Evolutionary conservation across 2,888 invertebrate species (phyloP).

Genomic region (Ochropleura leucogaster): DNA sequence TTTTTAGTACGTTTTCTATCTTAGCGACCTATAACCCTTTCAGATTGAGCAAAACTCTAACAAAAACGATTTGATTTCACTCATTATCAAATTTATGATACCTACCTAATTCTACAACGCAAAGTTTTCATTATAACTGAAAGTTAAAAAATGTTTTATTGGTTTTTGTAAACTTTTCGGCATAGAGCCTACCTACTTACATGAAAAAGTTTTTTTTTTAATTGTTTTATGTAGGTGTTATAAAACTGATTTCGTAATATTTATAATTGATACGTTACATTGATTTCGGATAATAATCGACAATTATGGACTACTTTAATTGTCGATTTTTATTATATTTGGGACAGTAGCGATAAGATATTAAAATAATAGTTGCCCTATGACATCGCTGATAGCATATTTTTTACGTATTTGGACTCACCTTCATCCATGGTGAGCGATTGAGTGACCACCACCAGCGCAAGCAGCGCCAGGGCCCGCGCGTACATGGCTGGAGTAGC

Average conservation of each 20-base stretch:
- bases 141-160: background rate
- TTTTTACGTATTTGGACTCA: conserved; percentile 70
- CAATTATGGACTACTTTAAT: background rate
- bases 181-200: background rate
- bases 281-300: background rate
- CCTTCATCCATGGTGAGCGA: conserved; percentile 90
- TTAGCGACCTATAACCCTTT: conserved; percentile 54
- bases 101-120: conserved; percentile 1
- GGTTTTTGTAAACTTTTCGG: background rate
- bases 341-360: conserved; percentile 9
- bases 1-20: conserved; percentile 50
- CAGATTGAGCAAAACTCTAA: conserved; percentile 56
- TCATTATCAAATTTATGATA: background rate
- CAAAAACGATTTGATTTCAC: conserved; percentile 30
- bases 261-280: background rate
- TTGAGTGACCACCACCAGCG: conserved; percentile 73
- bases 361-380: conserved; percentile 24
- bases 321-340: conserved; percentile 1
- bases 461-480: conserved; percentile 76
- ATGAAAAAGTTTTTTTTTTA: background rate
- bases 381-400: conserved; percentile 19
- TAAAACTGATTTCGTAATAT: background rate
- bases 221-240: background rate
- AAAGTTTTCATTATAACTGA: background rate
- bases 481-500: conserved; percentile 78